A percentile compares a stretch with the other conserved stretches of the same genome.
phyloP scores from a whole-genome alignment of 1,140 invertebrate species.

The Tigriopus japonicus region DNA sequence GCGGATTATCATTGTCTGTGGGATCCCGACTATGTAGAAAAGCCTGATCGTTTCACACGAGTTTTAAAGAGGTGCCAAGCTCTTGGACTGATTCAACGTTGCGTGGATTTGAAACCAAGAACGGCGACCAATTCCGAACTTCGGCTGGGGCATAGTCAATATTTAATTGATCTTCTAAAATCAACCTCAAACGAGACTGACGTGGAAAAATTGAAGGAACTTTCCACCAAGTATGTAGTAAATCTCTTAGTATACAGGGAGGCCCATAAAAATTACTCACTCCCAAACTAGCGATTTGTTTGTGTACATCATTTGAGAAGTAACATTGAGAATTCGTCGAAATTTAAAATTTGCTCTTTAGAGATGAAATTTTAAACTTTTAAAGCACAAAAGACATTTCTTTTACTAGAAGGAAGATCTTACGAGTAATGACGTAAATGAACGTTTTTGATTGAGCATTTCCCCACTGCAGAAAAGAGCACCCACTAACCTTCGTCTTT shows the following conservation, averaged over 20 bases:
- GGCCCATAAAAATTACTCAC: too few relatives aligned
- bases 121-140: slow-evolving; percentile 28
- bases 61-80: slow-evolving; percentile 21
- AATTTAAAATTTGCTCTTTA: too few relatives aligned
- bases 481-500: slow-evolving; percentile 36
- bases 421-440: too few relatives aligned
- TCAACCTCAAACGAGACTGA: slow-evolving; percentile 20
- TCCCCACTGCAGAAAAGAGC: slow-evolving; percentile 31
- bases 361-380: too few relatives aligned
- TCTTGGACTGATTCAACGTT: slow-evolving; percentile 26
- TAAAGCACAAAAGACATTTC: too few relatives aligned
- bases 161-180: slow-evolving; percentile 24
- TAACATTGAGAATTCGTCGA: too few relatives aligned
- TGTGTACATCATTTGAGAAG: too few relatives aligned
- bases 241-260: too few relatives aligned
- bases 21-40: slow-evolving; percentile 26
- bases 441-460: slow-evolving; percentile 40
- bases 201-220: slow-evolving; percentile 34
- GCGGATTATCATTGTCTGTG: slow-evolving; percentile 24
- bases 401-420: too few relatives aligned
- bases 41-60: slow-evolving; percentile 24
- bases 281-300: too few relatives aligned
- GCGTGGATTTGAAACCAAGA: slow-evolving; percentile 17
- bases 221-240: slow-evolving; percentile 48
- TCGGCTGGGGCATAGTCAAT: slow-evolving; percentile 19